Percentiles rank a stretch among this genome's conserved stretches.
Evolutionary conservation across 2,888 invertebrate genomes (phyloP).

Genomic region (Melanchra persicariae): DNA sequence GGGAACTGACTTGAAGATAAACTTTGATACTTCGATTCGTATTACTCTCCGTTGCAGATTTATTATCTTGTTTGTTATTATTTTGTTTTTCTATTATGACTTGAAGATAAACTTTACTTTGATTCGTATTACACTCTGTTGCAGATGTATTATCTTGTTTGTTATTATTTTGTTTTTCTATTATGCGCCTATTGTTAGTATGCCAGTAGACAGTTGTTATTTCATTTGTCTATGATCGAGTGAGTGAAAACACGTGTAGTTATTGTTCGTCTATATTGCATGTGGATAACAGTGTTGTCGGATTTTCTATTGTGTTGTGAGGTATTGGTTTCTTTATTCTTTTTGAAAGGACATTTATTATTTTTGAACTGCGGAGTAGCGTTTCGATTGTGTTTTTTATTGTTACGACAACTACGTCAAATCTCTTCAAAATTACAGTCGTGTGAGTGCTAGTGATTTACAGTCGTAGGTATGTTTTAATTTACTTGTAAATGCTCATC

Average conservation of each 20-base stretch:
- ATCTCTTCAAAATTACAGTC: background rate
- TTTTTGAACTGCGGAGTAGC: background rate
- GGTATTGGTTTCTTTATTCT: constrained; percentile 3
- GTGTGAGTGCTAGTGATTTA: background rate
- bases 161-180: constrained; percentile 46
- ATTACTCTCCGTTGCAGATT: constrained; percentile 44
- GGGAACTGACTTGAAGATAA: constrained; percentile 28
- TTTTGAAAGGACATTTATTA: constrained; percentile 7
- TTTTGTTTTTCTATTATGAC: constrained; percentile 37
- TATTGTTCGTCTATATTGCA: constrained; percentile 34
- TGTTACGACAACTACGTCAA: background rate
- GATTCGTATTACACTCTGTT: constrained; percentile 45
- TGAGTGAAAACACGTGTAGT: constrained; percentile 49
- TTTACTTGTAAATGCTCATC: background rate
- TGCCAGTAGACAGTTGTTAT: constrained; percentile 14
- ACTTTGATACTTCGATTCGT: constrained; percentile 36
- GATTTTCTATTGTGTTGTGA: constrained; percentile 26
- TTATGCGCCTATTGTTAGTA: constrained; percentile 38
- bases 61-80: constrained; percentile 42
- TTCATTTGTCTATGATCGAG: constrained; percentile 45
- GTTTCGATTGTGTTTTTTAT: background rate
- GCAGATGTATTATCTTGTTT: constrained; percentile 39
- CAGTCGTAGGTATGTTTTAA: background rate
- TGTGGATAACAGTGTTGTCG: constrained; percentile 7
- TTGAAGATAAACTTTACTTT: constrained; percentile 20